Evolutionary conservation across 2,113 vertebrate genomes (phyloP).

Genomic region (Rhabdomys dilectus): DNA sequence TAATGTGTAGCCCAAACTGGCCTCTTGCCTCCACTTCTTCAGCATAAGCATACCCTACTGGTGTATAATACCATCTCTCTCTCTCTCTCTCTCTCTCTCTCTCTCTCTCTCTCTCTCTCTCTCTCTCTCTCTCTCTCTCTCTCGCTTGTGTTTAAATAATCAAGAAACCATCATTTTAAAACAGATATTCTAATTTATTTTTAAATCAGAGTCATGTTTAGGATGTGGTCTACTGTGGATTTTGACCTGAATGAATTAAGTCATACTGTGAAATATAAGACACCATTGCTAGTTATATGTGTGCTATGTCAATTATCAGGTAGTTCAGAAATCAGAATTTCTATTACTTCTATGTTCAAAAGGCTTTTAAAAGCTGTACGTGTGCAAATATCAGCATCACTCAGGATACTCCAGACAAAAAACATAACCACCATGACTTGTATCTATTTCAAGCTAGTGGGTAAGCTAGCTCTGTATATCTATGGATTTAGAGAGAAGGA

Average conservation of each 20-base stretch:
- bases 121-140: no score
- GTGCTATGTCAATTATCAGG: not conserved
- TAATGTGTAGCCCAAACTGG: not conserved
- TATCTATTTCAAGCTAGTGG: not conserved
- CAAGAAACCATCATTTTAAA: not conserved
- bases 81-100: no score
- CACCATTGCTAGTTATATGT: not conserved
- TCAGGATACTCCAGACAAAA: not conserved
- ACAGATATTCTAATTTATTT: not conserved
- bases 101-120: no score
- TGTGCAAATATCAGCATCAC: not conserved
- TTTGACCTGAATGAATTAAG: conserved; percentile 19
- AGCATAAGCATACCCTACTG: not conserved
- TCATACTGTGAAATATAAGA: conserved; percentile 7
- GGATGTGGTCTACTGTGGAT: not conserved
- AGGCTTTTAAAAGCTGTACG: not conserved
- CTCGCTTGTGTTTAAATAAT: not conserved
- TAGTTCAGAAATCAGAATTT: conserved; percentile 26
- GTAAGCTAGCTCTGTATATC: not conserved
- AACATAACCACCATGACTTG: not conserved
- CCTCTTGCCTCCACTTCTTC: not conserved
- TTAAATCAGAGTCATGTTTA: conserved; percentile 4
- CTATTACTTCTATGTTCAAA: not conserved
- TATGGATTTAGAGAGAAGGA: not conserved
- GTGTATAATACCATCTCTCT: not conserved